Evolutionary conservation across 2,113 vertebrate species (phyloP), one percentile per base, ranked within the genome.

Genomic region (Opisthocomus hoazin): DNA sequence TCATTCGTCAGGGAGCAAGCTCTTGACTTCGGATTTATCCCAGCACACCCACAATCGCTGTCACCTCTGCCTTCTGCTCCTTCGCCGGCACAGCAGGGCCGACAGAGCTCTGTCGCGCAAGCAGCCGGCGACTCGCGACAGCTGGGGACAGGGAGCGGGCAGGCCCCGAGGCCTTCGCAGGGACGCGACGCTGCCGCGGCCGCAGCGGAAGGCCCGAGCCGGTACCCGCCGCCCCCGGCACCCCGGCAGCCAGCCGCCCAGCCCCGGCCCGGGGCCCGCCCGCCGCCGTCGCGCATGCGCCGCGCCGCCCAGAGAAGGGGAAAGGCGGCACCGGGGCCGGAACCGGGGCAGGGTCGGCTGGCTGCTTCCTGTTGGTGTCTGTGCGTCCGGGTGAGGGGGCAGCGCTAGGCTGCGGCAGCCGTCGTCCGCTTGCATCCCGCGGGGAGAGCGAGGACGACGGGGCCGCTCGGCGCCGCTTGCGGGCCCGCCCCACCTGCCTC

Each of bases 311-410:
- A 17, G 37, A 20, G 26, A 34, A 34, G 10, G 16, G 13, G 4
- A 34, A 7, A 1, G 57, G 84, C 7, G 64, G 57, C 50, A 57
- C 15, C 10, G 32, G 53, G 5, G 53, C 9, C 3, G 9, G 8
- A 7, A n/a, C n/a, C 0, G 11, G 29, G 1, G 16, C 1, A 1
- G 12, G 11, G n/a, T n/a, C n/a, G n/a, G n/a, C n/a, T n/a, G n/a
- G n/a, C n/a, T 3, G 2, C 19, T 75, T 63, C 69, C 45, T 4
- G 46, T 10, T 12, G 48, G 5, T 2, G 10, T 4, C 12, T 32
- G 41, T 51, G 36, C 6, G 19, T 84, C 77, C 87, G 92, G 74
- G 64, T 54, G 8, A 39, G 14, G 5, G 45, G 17, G 7, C 15
- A 0, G 30, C 1, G 13, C 26, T 27, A 19, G 0, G 18, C 19